These are phyloP conservation scores for Hypsopygia costalis DNA, from an alignment of 2,888 invertebrate genomes.

Conservation along the genomic window DNA sequence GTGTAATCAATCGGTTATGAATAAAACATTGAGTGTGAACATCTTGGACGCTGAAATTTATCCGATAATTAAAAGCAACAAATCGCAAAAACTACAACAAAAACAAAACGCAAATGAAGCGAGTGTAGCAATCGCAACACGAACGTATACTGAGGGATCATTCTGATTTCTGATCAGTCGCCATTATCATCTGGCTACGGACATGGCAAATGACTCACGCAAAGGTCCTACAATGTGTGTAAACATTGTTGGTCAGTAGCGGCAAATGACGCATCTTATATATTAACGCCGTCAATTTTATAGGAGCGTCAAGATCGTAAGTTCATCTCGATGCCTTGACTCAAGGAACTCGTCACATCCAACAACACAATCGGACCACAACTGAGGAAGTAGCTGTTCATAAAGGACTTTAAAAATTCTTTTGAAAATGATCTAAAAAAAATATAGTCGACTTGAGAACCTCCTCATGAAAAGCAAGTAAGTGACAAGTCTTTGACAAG, in stretches of 20 bases:
- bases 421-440: no score
- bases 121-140: conserved; percentile 36
- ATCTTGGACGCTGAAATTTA: conserved; percentile 14
- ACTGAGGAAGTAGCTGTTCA: no score
- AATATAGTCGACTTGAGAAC: no score
- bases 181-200: conserved; percentile 58
- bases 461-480: no score
- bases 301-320: conserved; percentile 49
- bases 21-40: conserved; percentile 22
- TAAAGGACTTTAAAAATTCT: no score
- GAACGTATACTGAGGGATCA: conserved; percentile 48
- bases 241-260: conserved; percentile 58
- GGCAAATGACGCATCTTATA: conserved; percentile 55
- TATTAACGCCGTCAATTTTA: conserved; percentile 46
- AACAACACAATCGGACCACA: neutral
- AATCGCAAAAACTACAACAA: conserved; percentile 21
- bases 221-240: conserved; percentile 58
- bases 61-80: conserved; percentile 15
- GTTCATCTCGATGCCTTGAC: conserved; percentile 36
- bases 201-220: conserved; percentile 56
- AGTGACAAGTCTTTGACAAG: no score
- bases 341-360: neutral
- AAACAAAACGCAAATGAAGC: conserved; percentile 26
- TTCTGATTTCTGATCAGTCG: conserved; percentile 41
- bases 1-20: conserved; percentile 26